Evolutionary conservation across 2,113 vertebrate genomes (phyloP).

Genomic region (Halichoerus grypus): DNA sequence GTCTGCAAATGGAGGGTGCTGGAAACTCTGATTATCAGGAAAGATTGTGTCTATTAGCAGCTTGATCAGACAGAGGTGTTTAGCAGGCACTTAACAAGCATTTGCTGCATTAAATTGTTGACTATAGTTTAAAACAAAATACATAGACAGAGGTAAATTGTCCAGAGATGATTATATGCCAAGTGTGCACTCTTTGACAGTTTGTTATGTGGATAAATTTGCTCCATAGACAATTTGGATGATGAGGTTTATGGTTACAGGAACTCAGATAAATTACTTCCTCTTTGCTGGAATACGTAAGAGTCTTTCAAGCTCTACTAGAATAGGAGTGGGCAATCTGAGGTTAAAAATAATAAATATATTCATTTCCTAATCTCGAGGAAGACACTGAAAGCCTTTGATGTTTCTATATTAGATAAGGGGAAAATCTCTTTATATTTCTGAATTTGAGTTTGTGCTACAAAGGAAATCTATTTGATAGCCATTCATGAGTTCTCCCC

Average conservation of each 20-base stretch:
- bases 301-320: not conserved
- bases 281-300: not conserved
- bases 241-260: not conserved
- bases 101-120: not conserved
- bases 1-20: not conserved
- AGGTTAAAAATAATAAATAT: not conserved
- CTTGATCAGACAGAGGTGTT: not conserved
- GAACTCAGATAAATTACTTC: not conserved
- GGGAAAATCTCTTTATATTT: not conserved
- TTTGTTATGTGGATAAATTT: not conserved
- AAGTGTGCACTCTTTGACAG: not conserved
- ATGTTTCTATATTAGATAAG: not conserved
- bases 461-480: not conserved
- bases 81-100: not conserved
- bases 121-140: slow-evolving; percentile 47
- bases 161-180: not conserved
- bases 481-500: not conserved
- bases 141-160: not conserved
- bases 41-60: not conserved
- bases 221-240: not conserved
- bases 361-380: slow-evolving; percentile 11
- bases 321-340: not conserved
- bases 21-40: not conserved
- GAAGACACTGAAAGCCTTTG: not conserved
- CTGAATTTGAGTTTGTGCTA: not conserved